Evolutionary conservation across 2,113 vertebrate genomes (phyloP), one percentile per base, ranked within the genome.

Genomic region (Emberiza fucata): DNA sequence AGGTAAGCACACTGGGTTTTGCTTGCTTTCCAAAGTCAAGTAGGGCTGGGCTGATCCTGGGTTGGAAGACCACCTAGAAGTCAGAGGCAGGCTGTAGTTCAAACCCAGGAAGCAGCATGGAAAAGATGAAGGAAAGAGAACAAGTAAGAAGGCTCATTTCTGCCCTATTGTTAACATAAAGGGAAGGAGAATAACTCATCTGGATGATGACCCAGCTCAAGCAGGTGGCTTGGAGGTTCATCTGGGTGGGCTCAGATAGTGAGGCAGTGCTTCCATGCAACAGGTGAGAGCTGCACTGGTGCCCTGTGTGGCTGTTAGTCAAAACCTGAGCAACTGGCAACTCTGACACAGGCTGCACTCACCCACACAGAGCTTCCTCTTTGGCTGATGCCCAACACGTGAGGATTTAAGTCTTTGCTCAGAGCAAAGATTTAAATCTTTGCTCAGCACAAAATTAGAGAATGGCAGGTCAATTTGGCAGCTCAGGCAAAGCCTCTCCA

Each of bases 11-110:
- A 33, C 20, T 39, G 40, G 17, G 18, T 68, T 90, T 81, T 50
- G 22, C 72, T 44, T 39, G 33, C 72, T 91, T 86, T 77, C 70
- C 76, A 86, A 65, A 93, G 60, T 63, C 80, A 80, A 88, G 54
- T 9, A 57, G 23, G 39, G 17, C 50, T 63, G 68, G 39, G 39
- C n/a, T 91, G 72, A 88, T 65, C 39, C 23, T 53, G 47, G 33
- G 45, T 14, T 69, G 48, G 63, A 93, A 69, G 84, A 90, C n/a
- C 81, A 91, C 77, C 54, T 39, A 28, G 31, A 76, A 94, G 45
- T 47, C 31, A 79, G 85, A 79, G 31, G 35, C 0, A 5, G 44
- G 39, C 83, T 78, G 24, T 27, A 84, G 47, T 25, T 84, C 69
- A 47, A 68, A 50, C 22, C 31, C 44, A 85, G 57, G 39, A 87